A percentile compares a stretch with the other conserved stretches of the same genome.
phyloP scores from a whole-genome alignment of 2,797 vertebrate species.

The Heteromormyrus szaboi region DNA sequence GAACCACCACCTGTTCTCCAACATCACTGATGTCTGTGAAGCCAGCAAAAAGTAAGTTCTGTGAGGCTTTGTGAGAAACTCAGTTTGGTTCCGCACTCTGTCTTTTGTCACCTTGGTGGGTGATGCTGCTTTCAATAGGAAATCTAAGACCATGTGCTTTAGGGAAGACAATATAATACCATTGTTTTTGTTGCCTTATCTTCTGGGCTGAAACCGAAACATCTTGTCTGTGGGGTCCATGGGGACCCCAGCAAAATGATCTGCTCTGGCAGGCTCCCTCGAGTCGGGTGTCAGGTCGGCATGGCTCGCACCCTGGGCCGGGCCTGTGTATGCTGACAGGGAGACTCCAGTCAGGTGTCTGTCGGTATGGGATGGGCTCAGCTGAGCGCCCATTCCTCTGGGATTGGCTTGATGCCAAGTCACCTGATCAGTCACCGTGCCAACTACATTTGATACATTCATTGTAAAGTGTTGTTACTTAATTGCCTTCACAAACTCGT shows the following conservation, averaged over 20 bases:
- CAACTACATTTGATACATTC: neutral
- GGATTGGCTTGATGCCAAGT: neutral
- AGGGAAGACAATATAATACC: neutral
- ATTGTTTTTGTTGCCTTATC: neutral
- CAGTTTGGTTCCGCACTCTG: neutral
- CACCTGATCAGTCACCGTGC: neutral
- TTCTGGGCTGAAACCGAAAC: neutral
- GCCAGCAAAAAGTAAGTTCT: conserved; percentile 84
- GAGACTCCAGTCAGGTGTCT: neutral
- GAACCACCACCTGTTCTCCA: conserved; percentile 95
- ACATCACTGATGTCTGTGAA: conserved; percentile 85
- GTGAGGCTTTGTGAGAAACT: neutral
- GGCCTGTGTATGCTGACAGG: neutral
- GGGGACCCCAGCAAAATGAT: neutral
- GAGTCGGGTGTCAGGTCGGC: neutral
- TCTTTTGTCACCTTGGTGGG: neutral
- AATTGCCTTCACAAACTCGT: neutral
- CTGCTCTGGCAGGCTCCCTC: neutral
- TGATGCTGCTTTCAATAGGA: neutral
- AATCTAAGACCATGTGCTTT: neutral
- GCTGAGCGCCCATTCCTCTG: neutral
- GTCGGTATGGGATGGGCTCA: neutral
- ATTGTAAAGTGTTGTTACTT: neutral
- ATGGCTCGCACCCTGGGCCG: neutral
- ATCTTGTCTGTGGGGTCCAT: neutral